phyloP scores from a whole-genome alignment of 2,113 vertebrate genomes.

The Xyliphius kryptos region DNA sequence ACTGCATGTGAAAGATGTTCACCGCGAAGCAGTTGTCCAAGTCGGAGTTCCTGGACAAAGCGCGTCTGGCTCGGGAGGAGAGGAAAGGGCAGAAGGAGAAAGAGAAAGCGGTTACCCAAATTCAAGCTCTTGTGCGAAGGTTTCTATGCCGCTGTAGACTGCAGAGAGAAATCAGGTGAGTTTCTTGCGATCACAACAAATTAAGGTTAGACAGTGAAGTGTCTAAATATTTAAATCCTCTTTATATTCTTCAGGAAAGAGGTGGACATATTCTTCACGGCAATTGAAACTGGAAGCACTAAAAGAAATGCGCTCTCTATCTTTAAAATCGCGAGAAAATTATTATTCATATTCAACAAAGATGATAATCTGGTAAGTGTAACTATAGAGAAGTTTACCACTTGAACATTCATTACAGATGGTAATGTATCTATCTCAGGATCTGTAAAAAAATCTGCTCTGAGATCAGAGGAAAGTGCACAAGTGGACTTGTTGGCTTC shows the following conservation, averaged over 20 bases:
- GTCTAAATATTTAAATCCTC: too few relatives aligned
- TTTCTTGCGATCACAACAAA: too few relatives aligned
- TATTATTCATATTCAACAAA: constrained; percentile 78
- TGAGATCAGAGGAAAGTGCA: too few relatives aligned
- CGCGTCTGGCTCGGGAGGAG: constrained; percentile 88
- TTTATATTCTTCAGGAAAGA: constrained; percentile 81
- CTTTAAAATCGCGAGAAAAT: constrained; percentile 84
- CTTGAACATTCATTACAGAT: too few relatives aligned
- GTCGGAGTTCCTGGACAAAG: constrained; percentile 90
- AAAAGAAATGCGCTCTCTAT: constrained; percentile 85
- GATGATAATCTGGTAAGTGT: constrained; percentile 82
- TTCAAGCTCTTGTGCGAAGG: constrained; percentile 79
- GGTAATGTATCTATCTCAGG: too few relatives aligned
- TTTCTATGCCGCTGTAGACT: constrained; percentile 81
- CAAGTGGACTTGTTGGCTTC: too few relatives aligned
- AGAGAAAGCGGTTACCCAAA: constrained; percentile 71
- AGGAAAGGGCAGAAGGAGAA: constrained; percentile 83
- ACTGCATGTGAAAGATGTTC: constrained; percentile 75
- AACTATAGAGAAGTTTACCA: too few relatives aligned
- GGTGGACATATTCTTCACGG: constrained; percentile 81
- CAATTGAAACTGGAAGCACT: constrained; percentile 61
- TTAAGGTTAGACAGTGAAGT: too few relatives aligned
- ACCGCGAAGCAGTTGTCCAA: constrained; percentile 76
- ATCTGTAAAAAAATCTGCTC: too few relatives aligned
- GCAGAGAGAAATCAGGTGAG: constrained; percentile 77